phyloP scores from a whole-genome alignment of 2,113 vertebrate species.

The Neolamprologus kungweensis region DNA sequence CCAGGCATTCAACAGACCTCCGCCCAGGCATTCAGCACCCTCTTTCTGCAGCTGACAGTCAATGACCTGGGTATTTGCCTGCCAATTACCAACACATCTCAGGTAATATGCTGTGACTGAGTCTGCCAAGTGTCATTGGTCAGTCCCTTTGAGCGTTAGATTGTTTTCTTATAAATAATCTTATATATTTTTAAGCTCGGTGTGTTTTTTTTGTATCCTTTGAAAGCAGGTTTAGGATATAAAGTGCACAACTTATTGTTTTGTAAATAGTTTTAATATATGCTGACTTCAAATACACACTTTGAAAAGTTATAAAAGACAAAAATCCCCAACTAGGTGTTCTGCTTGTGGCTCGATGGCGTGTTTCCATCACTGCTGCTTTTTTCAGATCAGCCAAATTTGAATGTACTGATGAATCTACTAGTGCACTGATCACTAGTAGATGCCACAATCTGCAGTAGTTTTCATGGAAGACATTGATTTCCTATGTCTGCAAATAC shows the following conservation, averaged over 20 bases:
- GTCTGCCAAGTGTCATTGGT: neutral
- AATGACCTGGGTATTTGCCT: slow-evolving; percentile 96
- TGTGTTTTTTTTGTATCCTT: neutral
- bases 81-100: slow-evolving; percentile 86
- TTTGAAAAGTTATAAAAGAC: fast-evolving
- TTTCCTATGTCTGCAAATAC: neutral
- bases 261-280: neutral
- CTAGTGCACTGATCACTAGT: neutral
- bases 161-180: neutral
- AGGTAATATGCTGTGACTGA: slow-evolving; percentile 66
- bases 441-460: neutral
- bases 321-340: neutral
- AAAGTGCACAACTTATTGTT: neutral
- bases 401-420: neutral
- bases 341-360: neutral
- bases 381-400: neutral
- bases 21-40: slow-evolving; percentile 93
- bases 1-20: slow-evolving; percentile 97
- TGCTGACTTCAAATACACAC: neutral
- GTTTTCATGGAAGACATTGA: neutral
- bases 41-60: slow-evolving; percentile 95
- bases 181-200: fast-evolving
- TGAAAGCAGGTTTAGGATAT: neutral
- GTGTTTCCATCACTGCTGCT: neutral
- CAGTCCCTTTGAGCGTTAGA: neutral